Conservation (phyloP, 2,888 invertebrate genomes). For the Cerceris rybyensis region DNA sequence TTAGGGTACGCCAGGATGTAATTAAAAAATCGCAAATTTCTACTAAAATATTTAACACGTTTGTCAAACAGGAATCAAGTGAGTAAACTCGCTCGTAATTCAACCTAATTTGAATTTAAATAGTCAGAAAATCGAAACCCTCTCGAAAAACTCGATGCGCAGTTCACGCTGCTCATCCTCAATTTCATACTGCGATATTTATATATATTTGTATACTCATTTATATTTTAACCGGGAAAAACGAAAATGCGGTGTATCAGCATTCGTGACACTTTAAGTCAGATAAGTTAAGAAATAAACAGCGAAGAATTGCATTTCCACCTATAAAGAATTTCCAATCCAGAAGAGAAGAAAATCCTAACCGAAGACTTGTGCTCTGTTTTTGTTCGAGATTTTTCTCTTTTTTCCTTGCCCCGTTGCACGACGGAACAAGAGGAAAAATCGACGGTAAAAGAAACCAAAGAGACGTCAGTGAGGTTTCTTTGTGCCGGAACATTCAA, state of each 20-base stretch:
- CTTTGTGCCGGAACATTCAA: slow-evolving; percentile 37
- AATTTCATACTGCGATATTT: no score
- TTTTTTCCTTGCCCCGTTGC: background rate
- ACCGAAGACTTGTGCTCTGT: background rate
- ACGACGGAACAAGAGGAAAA: background rate
- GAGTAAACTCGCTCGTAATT: no score
- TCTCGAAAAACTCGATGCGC: no score
- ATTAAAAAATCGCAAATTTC: no score
- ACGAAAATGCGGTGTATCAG: background rate
- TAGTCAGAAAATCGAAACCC: no score
- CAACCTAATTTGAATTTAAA: no score
- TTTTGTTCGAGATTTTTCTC: slow-evolving; percentile 13
- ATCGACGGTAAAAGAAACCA: slow-evolving; percentile 11
- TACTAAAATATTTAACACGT: no score
- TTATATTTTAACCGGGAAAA: no score
- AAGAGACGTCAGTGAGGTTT: slow-evolving; percentile 33
- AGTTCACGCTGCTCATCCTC: no score
- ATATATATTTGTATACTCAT: no score
- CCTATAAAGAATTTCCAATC: background rate
- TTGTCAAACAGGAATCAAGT: no score
- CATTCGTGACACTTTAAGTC: background rate
- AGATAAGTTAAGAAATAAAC: background rate
- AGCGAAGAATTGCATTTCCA: background rate
- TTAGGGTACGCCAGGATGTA: no score
- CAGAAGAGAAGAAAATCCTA: background rate